A percentile compares a stretch with the other conserved stretches of the same genome.
phyloP scores from a whole-genome alignment of 2,113 vertebrate genomes.

The Ageneiosus marmoratus region DNA sequence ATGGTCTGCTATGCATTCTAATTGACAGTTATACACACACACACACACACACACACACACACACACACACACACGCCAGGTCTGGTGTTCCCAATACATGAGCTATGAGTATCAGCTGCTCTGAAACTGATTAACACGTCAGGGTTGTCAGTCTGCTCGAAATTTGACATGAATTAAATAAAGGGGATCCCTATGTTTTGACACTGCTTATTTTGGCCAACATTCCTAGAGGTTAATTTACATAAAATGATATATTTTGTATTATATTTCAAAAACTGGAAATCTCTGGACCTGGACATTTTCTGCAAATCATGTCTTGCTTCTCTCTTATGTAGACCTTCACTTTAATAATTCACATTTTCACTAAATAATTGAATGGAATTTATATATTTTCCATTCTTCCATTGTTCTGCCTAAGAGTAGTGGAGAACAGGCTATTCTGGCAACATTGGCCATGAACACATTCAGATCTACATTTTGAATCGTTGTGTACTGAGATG shows the following conservation, averaged over 20 bases:
- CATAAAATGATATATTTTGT: background rate
- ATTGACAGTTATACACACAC: conserved; percentile 36
- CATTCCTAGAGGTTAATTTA: background rate
- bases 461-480: conserved; percentile 8
- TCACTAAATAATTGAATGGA: conserved; percentile 20
- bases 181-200: background rate
- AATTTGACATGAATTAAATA: conserved; percentile 63
- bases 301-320: background rate
- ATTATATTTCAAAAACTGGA: background rate
- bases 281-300: too few relatives aligned
- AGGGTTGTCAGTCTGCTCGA: conserved; percentile 64
- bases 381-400: background rate
- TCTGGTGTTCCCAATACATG: conserved; percentile 34
- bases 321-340: background rate
- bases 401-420: background rate
- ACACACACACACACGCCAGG: conserved; percentile 35
- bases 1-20: conserved; percentile 39
- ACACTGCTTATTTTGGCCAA: background rate
- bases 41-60: conserved; percentile 40
- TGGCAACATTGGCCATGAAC: background rate
- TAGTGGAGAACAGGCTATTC: conserved; percentile 7
- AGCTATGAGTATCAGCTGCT: conserved; percentile 67
- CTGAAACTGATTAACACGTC: conserved; percentile 74
- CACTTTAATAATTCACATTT: conserved; percentile 22
- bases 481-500: background rate